Conservation (phyloP, 2,113 vertebrate genomes). For the Boulengeromyrus knoepffleri region DNA sequence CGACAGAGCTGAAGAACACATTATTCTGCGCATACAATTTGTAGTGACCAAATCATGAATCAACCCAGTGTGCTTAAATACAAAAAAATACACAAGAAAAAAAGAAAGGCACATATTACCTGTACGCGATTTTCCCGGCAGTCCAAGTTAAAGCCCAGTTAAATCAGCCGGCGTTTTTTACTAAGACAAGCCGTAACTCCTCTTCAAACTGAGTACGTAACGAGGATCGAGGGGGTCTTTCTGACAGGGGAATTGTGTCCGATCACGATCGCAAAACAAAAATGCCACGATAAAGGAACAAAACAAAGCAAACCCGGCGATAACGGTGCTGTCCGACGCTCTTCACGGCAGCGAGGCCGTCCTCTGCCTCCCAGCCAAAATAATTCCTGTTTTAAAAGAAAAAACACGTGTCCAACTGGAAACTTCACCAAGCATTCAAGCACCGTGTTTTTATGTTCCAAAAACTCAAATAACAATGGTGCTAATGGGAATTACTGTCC, state of each 20-base stretch:
- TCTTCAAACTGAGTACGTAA: not conserved
- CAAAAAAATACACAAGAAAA: not conserved
- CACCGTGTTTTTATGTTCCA: not conserved
- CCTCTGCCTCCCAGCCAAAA: not conserved
- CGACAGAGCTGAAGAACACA: not conserved
- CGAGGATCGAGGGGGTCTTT: not conserved
- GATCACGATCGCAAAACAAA: not conserved
- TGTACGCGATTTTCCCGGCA: not conserved
- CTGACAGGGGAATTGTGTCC: not conserved
- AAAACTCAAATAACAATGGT: not conserved
- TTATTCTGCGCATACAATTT: not conserved
- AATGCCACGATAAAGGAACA: not conserved
- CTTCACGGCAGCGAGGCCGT: not conserved
- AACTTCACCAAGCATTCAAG: not conserved
- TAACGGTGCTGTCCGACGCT: not conserved
- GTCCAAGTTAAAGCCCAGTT: not conserved
- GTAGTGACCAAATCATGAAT: not conserved
- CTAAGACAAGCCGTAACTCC: not conserved
- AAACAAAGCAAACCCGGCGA: not conserved
- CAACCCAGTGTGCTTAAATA: not conserved
- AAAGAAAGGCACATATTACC: not conserved
- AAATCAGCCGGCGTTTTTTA: not conserved
- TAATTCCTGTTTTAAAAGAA: not conserved
- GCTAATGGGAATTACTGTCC: not conserved
- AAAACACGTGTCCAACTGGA: not conserved